Conservation (phyloP, 2,113 vertebrate species). For the Cettia cetti region DNA sequence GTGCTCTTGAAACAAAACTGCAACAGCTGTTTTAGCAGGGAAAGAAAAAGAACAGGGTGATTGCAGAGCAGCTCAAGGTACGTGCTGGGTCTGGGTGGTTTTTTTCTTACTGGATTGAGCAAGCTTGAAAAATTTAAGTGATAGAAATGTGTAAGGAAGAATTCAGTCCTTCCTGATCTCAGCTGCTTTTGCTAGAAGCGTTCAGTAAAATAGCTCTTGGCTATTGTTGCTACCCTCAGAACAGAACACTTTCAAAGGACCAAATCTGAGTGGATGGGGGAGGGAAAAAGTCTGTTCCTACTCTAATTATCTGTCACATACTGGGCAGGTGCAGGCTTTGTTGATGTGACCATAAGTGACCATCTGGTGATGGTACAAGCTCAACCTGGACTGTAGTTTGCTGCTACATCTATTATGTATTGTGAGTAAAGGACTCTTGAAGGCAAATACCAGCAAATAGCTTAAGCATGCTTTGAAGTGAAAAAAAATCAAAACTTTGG, state of each 20-base stretch:
- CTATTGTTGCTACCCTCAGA: not conserved
- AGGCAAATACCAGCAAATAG: not conserved
- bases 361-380: not conserved
- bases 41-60: not conserved
- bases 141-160: not conserved
- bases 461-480: not conserved
- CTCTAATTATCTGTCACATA: not conserved
- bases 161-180: not conserved
- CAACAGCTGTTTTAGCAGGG: not conserved
- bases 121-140: not conserved
- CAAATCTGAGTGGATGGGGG: not conserved
- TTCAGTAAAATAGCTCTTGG: not conserved
- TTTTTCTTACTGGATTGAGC: not conserved
- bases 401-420: not conserved
- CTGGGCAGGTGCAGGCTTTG: not conserved
- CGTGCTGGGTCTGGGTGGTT: not conserved
- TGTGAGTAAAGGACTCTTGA: not conserved
- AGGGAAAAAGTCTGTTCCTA: not conserved
- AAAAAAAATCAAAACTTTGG: not conserved
- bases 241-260: not conserved
- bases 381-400: not conserved
- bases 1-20: not conserved
- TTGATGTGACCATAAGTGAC: not conserved
- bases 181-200: not conserved
- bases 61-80: not conserved